Conservation (phyloP, 30 jellyfish, hydroid and myxozoan genomes). For the Cassiopea andromeda region DNA sequence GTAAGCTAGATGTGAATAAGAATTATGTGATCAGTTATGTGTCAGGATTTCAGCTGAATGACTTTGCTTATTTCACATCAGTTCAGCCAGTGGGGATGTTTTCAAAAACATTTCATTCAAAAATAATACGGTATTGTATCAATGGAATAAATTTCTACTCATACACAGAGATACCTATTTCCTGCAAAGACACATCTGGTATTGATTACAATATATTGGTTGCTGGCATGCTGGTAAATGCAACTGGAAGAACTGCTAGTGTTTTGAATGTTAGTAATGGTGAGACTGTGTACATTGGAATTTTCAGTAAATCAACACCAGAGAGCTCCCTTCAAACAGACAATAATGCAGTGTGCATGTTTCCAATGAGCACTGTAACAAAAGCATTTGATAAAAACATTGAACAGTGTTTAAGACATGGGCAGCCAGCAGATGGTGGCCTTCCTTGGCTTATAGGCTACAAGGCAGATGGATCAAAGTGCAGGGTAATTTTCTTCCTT, state of each 20-base stretch:
- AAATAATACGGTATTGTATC: conserved; percentile 34
- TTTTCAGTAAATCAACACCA: conserved; percentile 55
- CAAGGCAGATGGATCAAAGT: neutral
- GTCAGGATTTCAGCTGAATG: conserved; percentile 10
- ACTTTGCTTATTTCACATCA: conserved; percentile 43
- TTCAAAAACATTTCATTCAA: conserved; percentile 29
- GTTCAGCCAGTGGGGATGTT: conserved; percentile 19
- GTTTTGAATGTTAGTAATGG: conserved; percentile 62
- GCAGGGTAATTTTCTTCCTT: conserved; percentile 4
- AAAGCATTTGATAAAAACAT: conserved; percentile 28
- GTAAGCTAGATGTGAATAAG: neutral
- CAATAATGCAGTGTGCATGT: conserved; percentile 37
- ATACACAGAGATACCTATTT: conserved; percentile 54
- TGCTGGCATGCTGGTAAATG: conserved; percentile 48
- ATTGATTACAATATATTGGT: conserved; percentile 33
- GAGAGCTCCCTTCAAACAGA: conserved; percentile 39
- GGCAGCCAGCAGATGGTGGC: conserved; percentile 56
- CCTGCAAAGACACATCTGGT: conserved; percentile 42
- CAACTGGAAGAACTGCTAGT: conserved; percentile 53
- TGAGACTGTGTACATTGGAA: conserved; percentile 37
- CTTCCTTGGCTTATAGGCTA: conserved; percentile 26
- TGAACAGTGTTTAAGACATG: conserved; percentile 24
- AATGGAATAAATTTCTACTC: conserved; percentile 1
- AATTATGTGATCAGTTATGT: conserved; percentile 30
- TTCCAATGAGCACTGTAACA: conserved; percentile 21